These are phyloP conservation scores for Labrus mixtus DNA, from an alignment of 2,113 vertebrate species.

Conservation along the genomic window DNA sequence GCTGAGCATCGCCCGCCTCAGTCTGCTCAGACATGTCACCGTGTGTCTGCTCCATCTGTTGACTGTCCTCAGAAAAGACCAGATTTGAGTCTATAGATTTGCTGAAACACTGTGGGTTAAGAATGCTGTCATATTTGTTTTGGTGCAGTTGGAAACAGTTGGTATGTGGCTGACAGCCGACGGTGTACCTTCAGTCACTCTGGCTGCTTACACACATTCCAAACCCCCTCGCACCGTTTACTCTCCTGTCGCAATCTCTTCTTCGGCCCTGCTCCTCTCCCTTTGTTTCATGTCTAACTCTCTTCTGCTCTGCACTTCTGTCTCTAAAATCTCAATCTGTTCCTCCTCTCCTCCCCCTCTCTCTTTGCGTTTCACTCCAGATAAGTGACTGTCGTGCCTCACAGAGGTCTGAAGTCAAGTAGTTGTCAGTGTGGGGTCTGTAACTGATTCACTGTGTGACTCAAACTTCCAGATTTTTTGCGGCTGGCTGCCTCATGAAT, in stretches of 20 bases:
- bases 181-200: constrained; percentile 46
- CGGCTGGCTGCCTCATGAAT: not conserved
- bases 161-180: constrained; percentile 38
- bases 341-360: not conserved
- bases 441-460: constrained; percentile 12
- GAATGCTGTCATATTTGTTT: constrained; percentile 44
- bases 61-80: not conserved
- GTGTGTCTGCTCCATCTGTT: not conserved
- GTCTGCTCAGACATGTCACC: not conserved
- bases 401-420: constrained; percentile 15
- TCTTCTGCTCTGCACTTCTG: constrained; percentile 1
- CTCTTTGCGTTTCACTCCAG: not conserved
- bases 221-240: constrained; percentile 53
- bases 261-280: not conserved
- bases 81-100: not conserved
- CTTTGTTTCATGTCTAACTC: not conserved
- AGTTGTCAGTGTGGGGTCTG: constrained; percentile 11
- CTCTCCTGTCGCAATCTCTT: constrained; percentile 24
- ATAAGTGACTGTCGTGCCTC: constrained; percentile 13
- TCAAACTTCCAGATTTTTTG: not conserved
- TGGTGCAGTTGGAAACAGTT: constrained; percentile 25
- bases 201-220: constrained; percentile 66
- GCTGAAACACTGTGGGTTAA: not conserved
- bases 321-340: not conserved
- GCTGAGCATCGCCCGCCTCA: not conserved